Evolutionary conservation across 2,888 invertebrate genomes (phyloP).

Genomic region (Napeogenes inachia): DNA sequence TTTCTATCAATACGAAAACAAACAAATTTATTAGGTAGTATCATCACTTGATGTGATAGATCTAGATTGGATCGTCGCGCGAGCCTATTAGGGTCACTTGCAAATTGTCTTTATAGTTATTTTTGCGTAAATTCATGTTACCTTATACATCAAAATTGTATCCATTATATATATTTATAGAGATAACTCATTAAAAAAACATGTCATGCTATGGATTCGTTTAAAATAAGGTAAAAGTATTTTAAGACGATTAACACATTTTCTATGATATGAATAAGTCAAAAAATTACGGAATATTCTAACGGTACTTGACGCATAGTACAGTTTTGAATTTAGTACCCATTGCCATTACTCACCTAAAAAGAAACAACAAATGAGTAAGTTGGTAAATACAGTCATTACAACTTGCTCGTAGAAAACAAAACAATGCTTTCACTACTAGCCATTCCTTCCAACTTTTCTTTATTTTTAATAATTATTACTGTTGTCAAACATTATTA

Average conservation of each 20-base stretch:
- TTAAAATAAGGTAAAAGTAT: too few species aligned
- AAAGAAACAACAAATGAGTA: constrained; percentile 35
- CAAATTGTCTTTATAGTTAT: constrained; percentile 36
- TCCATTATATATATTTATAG: constrained; percentile 1
- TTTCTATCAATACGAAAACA: too few species aligned
- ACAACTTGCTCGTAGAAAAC: constrained; percentile 7
- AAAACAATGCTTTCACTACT: constrained; percentile 43
- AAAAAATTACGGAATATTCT: too few species aligned
- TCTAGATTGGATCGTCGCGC: constrained; percentile 48
- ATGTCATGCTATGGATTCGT: too few species aligned
- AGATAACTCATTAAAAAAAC: not conserved
- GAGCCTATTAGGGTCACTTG: constrained; percentile 65
- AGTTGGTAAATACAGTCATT: not conserved
- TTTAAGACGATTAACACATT: too few species aligned
- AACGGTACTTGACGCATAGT: too few species aligned
- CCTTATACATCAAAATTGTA: constrained; percentile 10
- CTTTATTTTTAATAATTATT: too few species aligned
- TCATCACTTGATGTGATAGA: constrained; percentile 9
- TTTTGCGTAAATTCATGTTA: constrained; percentile 23
- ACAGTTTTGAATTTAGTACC: not conserved
- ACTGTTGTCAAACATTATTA: constrained; percentile 4
- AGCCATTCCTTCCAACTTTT: too few species aligned
- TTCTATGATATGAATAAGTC: too few species aligned
- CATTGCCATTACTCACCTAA: constrained; percentile 44
- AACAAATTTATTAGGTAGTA: not conserved